Conservation (phyloP, 2,113 vertebrate species). For the Dipodomys spectabilis region DNA sequence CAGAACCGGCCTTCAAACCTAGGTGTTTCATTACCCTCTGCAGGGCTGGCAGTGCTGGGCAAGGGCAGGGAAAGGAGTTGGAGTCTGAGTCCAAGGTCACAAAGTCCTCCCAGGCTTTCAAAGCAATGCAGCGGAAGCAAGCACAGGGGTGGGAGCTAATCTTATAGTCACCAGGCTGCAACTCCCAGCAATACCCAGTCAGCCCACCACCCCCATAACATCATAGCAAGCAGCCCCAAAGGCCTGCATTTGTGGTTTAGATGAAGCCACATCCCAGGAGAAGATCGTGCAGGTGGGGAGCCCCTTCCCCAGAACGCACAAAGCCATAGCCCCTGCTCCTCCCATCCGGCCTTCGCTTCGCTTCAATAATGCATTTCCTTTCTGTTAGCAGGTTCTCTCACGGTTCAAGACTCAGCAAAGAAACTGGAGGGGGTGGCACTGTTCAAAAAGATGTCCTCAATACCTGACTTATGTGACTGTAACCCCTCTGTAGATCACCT, state of each 20-base stretch:
- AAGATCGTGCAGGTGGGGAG: neutral
- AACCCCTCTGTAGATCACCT: too few relatives aligned
- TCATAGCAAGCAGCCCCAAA: neutral
- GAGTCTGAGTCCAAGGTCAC: neutral
- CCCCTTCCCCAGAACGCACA: neutral
- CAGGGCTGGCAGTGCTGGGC: neutral
- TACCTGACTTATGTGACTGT: too few relatives aligned
- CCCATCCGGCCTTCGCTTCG: constrained; percentile 77
- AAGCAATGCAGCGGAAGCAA: neutral
- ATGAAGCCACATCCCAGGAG: neutral
- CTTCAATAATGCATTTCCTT: constrained; percentile 79
- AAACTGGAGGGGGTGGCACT: neutral
- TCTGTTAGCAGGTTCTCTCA: constrained; percentile 75
- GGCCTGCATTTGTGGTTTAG: neutral
- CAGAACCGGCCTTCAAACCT: neutral
- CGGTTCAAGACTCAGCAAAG: constrained; percentile 43
- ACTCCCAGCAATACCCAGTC: neutral
- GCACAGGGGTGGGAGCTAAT: too few relatives aligned
- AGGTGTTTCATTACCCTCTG: neutral
- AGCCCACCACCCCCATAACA: neutral
- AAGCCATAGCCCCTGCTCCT: neutral
- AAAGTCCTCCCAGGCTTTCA: neutral
- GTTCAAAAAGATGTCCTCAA: too few relatives aligned
- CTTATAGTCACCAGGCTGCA: neutral
- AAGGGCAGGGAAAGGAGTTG: neutral